Base-by-base conservation (phyloP, 2,113 vertebrate species). In the Illadopsis cleaveri region DNA sequence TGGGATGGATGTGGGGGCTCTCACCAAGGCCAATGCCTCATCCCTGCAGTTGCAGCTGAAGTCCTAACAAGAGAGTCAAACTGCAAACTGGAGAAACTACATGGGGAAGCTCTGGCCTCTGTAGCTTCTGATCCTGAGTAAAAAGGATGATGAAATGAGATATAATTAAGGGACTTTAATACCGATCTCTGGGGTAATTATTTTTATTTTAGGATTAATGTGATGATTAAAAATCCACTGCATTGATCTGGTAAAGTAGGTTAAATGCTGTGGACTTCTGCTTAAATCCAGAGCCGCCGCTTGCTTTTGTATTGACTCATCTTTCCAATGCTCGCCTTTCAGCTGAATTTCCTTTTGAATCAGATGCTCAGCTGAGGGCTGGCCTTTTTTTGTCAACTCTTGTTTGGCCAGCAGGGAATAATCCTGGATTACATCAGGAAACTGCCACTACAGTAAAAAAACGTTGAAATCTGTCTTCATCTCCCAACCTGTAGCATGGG, bases 171-270 rank as follows among this genome's bases (percentile, higher is more conserved):
- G 58, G 86, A 87, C 68, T 96, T 95, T 85, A 96, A 94, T 94
- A 92, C 31, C 0, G 9, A 89, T 96, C 94, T 96, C 90, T 77
- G 77, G 93, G 91, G 90, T 95, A 92, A 96, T 97, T 96, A 86
- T 96, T 96, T 96, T 97, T 94, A 92, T 97, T 96, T 94, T 68
- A 95, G 93, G 90, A 95, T 96, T 96, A 96, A 96, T 96, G 47
- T 54, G 82, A 92, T 83, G 90, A 96, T 96, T 97, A 96, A 96
- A 96, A 93, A 93, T 77, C 82, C 3, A 0, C 85, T 64, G 75
- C 90, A 77, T 86, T 96, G 92, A 96, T 94, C 90, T 94, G 76
- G 72, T 94, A 80, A 96, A 96, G 92, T 96, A 94, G 94, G 94
- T 96, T 97, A 97, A 97, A 96, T 48, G 88, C 82, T 60, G 47